These are phyloP conservation scores for Neosilurus mollespiculum DNA, from an alignment of 2,797 vertebrate species.

Conservation along the genomic window DNA sequence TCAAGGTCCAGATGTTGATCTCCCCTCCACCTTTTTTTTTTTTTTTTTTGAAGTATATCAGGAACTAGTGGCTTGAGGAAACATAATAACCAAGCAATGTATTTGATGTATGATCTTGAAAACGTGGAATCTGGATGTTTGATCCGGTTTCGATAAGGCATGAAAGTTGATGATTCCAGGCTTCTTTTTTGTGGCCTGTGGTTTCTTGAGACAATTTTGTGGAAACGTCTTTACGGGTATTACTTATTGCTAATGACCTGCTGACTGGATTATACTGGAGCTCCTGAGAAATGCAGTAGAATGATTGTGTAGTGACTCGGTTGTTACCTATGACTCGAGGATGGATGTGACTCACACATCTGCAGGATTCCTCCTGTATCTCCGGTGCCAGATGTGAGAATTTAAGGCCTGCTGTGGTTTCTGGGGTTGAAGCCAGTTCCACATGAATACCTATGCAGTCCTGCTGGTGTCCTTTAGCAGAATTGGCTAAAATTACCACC, in stretches of 20 bases:
- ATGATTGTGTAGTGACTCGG: constrained; percentile 23
- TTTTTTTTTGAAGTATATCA: constrained; percentile 69
- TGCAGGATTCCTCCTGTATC: constrained; percentile 29
- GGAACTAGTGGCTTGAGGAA: constrained; percentile 46
- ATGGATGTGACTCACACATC: constrained; percentile 42
- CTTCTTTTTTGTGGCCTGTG: constrained; percentile 22
- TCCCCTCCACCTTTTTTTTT: constrained; percentile 59
- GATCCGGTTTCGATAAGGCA: constrained; percentile 36
- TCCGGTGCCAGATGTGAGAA: constrained; percentile 45
- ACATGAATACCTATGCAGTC: constrained; percentile 29
- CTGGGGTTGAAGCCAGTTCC: constrained; percentile 29
- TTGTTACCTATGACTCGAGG: constrained; percentile 40
- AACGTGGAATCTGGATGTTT: constrained; percentile 25
- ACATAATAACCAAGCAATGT: constrained; percentile 37
- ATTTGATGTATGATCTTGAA: constrained; percentile 42
- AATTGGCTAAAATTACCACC: constrained; percentile 21
- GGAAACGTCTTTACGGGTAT: constrained; percentile 4
- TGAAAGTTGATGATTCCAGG: not conserved
- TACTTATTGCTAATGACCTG: constrained; percentile 14
- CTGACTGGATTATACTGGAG: not conserved
- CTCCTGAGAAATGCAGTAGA: not conserved
- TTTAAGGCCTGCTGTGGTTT: constrained; percentile 51
- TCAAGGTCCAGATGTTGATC: constrained; percentile 74
- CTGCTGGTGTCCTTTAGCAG: constrained; percentile 24
- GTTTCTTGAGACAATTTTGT: not conserved